Conservation (phyloP, 1,140 invertebrate species). For the Sarcophaga bullata region DNA sequence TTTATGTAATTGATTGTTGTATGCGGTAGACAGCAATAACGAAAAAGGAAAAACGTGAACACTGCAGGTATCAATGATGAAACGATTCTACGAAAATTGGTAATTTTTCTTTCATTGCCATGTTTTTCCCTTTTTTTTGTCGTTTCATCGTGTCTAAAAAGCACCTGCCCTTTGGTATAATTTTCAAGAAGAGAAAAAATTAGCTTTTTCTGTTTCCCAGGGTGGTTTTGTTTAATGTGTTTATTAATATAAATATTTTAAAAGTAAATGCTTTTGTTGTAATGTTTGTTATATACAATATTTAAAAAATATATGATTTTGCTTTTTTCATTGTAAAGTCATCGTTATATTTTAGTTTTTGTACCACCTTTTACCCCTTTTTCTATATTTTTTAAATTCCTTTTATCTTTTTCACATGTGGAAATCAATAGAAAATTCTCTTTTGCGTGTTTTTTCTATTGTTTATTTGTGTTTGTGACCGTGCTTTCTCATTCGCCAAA, state of each 20-base stretch:
- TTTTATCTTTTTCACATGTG: conserved; percentile 32
- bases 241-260: background rate
- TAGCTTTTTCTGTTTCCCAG: background rate
- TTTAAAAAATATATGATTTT: background rate
- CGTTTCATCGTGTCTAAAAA: background rate
- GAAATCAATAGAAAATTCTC: conserved; percentile 41
- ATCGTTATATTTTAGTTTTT: conserved; percentile 12
- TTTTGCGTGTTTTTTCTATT: conserved; percentile 21
- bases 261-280: background rate
- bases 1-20: conserved; percentile 27
- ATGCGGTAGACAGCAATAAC: background rate
- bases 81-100: background rate
- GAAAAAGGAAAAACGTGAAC: background rate
- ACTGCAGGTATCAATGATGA: too few relatives aligned
- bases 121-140: background rate
- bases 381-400: conserved; percentile 10
- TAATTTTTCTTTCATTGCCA: background rate
- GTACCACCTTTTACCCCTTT: background rate
- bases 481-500: conserved; percentile 1
- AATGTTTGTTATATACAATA: background rate
- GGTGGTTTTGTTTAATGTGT: background rate
- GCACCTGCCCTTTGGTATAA: conserved; percentile 23
- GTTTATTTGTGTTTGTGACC: conserved; percentile 3
- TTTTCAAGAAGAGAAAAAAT: background rate
- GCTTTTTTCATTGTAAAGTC: background rate